Percentiles rank a stretch among this genome's conserved stretches.
These are phyloP conservation scores for Catamblyrhynchus diadema DNA, from an alignment of 2,797 vertebrate species.

Conservation along the genomic window DNA sequence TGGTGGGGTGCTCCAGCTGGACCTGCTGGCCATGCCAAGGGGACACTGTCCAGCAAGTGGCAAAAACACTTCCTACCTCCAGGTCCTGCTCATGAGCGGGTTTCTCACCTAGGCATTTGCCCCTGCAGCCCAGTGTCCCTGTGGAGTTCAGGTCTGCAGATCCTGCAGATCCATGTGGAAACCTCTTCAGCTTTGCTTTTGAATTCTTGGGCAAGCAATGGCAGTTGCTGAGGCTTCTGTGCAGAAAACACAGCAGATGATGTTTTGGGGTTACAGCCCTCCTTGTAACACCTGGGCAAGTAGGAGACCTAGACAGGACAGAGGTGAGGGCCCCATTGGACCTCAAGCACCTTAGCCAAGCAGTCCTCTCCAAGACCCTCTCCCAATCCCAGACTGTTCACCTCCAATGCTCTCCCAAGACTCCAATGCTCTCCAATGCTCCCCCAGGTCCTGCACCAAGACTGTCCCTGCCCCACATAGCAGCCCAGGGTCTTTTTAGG, in stretches of 20 bases:
- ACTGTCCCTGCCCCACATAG: fast-evolving
- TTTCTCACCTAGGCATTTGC: neutral
- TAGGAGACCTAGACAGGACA: neutral
- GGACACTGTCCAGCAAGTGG: neutral
- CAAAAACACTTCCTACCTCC: neutral
- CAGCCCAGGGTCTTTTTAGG: neutral
- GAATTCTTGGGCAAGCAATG: neutral
- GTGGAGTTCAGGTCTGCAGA: neutral
- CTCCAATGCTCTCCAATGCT: neutral
- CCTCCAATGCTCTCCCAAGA: neutral
- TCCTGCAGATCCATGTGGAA: neutral
- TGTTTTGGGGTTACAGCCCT: neutral
- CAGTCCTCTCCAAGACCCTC: neutral
- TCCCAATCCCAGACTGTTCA: neutral
- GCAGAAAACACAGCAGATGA: neutral
- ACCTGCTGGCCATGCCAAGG: neutral
- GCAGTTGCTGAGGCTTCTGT: neutral
- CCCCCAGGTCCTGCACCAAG: neutral
- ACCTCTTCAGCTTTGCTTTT: neutral
- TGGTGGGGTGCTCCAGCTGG: fast-evolving
- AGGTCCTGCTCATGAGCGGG: fast-evolving
- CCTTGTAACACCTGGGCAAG: neutral
- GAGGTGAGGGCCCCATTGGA: neutral
- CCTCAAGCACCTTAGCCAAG: neutral
- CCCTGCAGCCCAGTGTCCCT: neutral